Conservation (phyloP, 2,888 invertebrate species). For the Thereva nobilitata region DNA sequence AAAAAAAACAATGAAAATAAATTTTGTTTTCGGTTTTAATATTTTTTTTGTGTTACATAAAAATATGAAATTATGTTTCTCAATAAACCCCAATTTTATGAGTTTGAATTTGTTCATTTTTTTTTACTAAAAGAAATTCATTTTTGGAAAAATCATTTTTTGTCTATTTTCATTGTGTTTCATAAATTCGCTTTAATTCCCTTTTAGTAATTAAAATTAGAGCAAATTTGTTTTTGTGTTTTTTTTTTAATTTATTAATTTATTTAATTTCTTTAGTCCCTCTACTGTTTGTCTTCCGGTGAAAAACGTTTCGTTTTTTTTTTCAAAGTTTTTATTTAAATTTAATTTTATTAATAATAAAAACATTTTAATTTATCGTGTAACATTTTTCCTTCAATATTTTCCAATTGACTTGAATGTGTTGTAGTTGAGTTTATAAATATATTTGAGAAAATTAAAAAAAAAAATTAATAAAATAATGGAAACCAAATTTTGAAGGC, state of each 20-base stretch:
- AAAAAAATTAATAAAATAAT: slow-evolving; percentile 14
- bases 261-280: too few species aligned
- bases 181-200: neutral
- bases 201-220: too few species aligned
- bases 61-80: neutral
- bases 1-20: slow-evolving; percentile 6
- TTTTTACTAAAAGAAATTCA: neutral
- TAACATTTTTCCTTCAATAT: neutral
- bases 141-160: slow-evolving; percentile 15
- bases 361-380: too few species aligned
- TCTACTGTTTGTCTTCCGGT: too few species aligned
- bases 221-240: too few species aligned
- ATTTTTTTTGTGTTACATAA: neutral
- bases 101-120: slow-evolving; percentile 24
- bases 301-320: too few species aligned
- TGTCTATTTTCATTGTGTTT: slow-evolving; percentile 12
- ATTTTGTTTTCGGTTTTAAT: slow-evolving; percentile 4
- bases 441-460: neutral
- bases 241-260: too few species aligned
- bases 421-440: slow-evolving; percentile 30
- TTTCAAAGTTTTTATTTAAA: too few species aligned
- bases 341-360: too few species aligned
- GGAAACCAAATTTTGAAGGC: slow-evolving; percentile 17
- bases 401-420: slow-evolving; percentile 36
- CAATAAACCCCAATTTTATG: slow-evolving; percentile 14